These are phyloP conservation scores for Chrysoperla carnea DNA, from an alignment of 1,140 invertebrate genomes.

Conservation along the genomic window DNA sequence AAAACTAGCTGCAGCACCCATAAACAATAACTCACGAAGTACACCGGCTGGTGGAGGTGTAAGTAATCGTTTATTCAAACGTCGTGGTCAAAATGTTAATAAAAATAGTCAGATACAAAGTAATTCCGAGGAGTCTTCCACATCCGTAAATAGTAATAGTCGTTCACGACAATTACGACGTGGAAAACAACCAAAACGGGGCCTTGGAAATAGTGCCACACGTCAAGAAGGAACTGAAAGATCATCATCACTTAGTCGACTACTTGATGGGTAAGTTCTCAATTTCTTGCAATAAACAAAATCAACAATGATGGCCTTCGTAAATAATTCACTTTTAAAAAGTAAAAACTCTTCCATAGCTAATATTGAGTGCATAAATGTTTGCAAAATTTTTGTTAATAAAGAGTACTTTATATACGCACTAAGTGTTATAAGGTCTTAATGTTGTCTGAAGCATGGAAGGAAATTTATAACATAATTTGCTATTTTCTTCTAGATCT, in stretches of 20 bases:
- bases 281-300: not conserved
- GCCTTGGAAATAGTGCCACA: constrained; percentile 13
- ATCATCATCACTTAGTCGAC: constrained; percentile 58
- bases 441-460: too few relatives aligned
- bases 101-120: not conserved
- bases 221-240: constrained; percentile 56
- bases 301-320: not conserved
- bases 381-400: too few relatives aligned
- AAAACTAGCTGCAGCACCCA: constrained; percentile 22
- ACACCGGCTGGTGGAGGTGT: constrained; percentile 25
- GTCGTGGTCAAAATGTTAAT: constrained; percentile 36
- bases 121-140: not conserved
- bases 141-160: constrained; percentile 10
- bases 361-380: too few relatives aligned
- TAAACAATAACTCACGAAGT: constrained; percentile 13
- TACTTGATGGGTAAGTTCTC: constrained; percentile 49
- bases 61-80: constrained; percentile 47
- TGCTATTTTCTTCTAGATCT: constrained; percentile 16
- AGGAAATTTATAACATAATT: too few relatives aligned
- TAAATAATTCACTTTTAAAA: too few relatives aligned
- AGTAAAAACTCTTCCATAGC: too few relatives aligned
- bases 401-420: too few relatives aligned
- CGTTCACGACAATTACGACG: constrained; percentile 26
- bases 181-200: constrained; percentile 19
- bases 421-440: too few relatives aligned